phyloP scores from a whole-genome alignment of 2,888 invertebrate species.

The Drosophila aldrichi region DNA sequence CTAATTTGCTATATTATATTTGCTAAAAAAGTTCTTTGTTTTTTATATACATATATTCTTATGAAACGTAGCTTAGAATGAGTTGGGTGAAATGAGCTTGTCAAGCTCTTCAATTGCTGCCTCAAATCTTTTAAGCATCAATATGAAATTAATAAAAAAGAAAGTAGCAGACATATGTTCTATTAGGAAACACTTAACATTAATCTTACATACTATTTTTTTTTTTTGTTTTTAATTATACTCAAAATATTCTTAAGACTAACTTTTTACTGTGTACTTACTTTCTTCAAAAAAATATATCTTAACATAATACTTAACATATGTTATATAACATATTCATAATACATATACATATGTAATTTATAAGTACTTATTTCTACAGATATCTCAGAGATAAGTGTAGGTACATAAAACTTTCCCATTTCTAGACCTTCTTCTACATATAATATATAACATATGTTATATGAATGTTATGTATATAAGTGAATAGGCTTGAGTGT shows the following conservation, averaged over 20 bases:
- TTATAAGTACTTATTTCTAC: too few relatives aligned
- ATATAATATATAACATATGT: not conserved
- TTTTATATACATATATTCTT: slow-evolving; percentile 13
- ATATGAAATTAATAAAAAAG: not conserved
- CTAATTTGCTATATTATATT: slow-evolving; percentile 72
- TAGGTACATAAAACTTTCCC: not conserved
- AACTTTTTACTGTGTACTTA: too few relatives aligned
- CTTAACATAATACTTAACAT: too few relatives aligned
- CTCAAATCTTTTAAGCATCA: not conserved
- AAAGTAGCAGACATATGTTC: not conserved
- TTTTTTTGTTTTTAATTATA: too few relatives aligned
- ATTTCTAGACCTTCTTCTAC: not conserved
- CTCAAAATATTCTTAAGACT: too few relatives aligned
- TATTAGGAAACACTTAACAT: not conserved
- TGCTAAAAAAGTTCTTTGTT: slow-evolving; percentile 2
- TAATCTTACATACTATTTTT: too few relatives aligned
- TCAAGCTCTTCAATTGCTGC: slow-evolving; percentile 12
- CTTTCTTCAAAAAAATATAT: too few relatives aligned
- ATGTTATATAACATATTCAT: too few relatives aligned
- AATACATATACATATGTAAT: too few relatives aligned
- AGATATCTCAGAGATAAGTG: too few relatives aligned
- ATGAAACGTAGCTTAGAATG: slow-evolving; percentile 24
- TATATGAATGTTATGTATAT: not conserved
- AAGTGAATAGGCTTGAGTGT: slow-evolving; percentile 40
- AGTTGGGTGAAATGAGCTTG: slow-evolving; percentile 12